phyloP scores from a whole-genome alignment of 2,888 invertebrate genomes.

The Sepiola atlantica region DNA sequence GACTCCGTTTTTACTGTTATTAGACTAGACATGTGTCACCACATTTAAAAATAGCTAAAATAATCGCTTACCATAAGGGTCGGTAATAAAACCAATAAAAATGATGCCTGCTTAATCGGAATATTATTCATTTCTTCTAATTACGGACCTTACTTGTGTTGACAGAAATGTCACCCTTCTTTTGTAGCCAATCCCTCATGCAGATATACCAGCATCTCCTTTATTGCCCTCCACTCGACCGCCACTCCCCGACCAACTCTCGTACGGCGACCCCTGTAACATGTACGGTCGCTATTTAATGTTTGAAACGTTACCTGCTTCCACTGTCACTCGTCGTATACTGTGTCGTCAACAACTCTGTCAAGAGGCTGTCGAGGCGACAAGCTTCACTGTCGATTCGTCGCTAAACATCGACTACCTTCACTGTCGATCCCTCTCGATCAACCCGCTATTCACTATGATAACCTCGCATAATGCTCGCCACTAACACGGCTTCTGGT shows the following conservation, averaged over 20 bases:
- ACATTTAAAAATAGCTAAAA: not conserved
- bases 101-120: not conserved
- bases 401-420: not conserved
- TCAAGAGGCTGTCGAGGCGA: not conserved
- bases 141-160: not conserved
- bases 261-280: not conserved
- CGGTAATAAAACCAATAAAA: not conserved
- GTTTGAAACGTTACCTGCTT: not conserved
- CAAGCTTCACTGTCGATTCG: too few species aligned
- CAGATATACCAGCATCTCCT: not conserved
- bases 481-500: not conserved
- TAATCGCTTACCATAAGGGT: not conserved
- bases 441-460: not conserved
- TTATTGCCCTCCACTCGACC: not conserved
- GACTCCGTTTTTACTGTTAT: not conserved
- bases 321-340: not conserved
- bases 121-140: not conserved
- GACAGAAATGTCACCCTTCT: not conserved
- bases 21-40: not conserved
- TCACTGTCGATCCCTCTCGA: not conserved
- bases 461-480: not conserved
- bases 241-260: not conserved
- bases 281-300: not conserved
- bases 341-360: not conserved
- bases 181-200: not conserved